Evolutionary conservation across 1,140 invertebrate species (phyloP).

Genomic region (Bombus terrestris): DNA sequence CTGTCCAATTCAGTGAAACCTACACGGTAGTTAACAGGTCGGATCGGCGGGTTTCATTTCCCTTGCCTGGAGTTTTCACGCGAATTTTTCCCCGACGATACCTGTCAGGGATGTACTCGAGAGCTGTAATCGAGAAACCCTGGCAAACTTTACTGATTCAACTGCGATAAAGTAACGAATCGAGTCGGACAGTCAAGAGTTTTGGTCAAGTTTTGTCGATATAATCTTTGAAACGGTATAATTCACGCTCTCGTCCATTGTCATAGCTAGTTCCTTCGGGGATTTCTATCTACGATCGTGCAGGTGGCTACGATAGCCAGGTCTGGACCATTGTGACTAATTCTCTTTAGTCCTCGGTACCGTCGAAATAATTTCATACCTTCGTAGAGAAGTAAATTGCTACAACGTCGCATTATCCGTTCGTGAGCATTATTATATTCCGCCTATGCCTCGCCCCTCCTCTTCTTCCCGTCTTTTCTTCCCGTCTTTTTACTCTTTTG

Average conservation of each 20-base stretch:
- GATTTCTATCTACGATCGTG: slow-evolving; percentile 37
- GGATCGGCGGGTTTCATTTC: neutral
- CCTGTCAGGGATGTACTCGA: neutral
- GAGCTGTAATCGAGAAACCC: neutral
- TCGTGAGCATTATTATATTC: slow-evolving; percentile 43
- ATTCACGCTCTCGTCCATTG: slow-evolving; percentile 33
- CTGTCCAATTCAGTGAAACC: neutral
- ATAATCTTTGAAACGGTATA: slow-evolving; percentile 28
- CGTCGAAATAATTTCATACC: slow-evolving; percentile 46
- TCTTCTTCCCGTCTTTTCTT: neutral
- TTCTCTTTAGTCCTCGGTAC: slow-evolving; percentile 33
- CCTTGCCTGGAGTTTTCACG: no score
- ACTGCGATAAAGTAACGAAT: neutral
- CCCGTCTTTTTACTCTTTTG: slow-evolving; percentile 23
- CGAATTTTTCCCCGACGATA: neutral
- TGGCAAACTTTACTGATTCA: neutral
- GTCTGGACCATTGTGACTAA: slow-evolving; percentile 35
- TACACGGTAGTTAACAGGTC: neutral
- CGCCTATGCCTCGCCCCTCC: neutral
- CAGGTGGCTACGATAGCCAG: slow-evolving; percentile 27
- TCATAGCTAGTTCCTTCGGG: slow-evolving; percentile 24
- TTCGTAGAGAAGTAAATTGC: slow-evolving; percentile 39
- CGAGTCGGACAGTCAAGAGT: neutral
- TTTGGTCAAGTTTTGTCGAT: neutral
- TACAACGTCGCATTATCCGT: slow-evolving; percentile 43